Evolutionary conservation across 2,888 invertebrate genomes (phyloP).

Genomic region (Megalurothrips usitatus): DNA sequence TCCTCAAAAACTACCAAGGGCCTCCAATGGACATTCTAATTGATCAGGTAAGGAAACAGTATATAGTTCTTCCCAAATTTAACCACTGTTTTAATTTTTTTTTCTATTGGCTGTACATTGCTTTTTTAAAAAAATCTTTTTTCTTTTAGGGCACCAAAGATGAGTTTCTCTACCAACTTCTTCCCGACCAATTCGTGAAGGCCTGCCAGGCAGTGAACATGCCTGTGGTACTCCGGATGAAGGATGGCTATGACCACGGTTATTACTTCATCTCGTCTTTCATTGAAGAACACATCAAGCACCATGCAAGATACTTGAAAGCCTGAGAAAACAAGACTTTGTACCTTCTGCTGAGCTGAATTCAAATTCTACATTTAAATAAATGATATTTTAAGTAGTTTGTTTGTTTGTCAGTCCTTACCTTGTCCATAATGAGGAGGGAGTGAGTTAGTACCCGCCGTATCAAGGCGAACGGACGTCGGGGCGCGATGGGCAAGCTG

Average conservation of each 20-base stretch:
- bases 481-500: no score
- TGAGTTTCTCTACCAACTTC: constrained; percentile 71
- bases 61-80: no score
- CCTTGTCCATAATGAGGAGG: neutral
- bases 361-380: neutral
- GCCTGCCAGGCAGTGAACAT: constrained; percentile 65
- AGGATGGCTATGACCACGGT: constrained; percentile 90
- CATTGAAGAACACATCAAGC: constrained; percentile 85
- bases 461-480: no score
- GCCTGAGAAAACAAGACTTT: neutral
- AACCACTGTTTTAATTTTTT: neutral
- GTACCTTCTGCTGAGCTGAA: neutral
- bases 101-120: constrained; percentile 28
- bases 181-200: constrained; percentile 76
- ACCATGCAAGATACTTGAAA: constrained; percentile 76
- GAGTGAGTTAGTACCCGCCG: neutral
- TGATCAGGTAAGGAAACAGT: constrained; percentile 66
- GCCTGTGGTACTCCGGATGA: constrained; percentile 63
- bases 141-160: constrained; percentile 71
- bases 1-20: constrained; percentile 77
- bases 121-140: neutral
- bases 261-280: constrained; percentile 91
- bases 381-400: neutral
- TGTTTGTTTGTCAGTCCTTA: neutral
- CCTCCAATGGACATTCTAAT: constrained; percentile 77